Evolutionary conservation across 2,113 vertebrate species (phyloP), one percentile per base, ranked within the genome.

Genomic region (Heterotis niloticus): DNA sequence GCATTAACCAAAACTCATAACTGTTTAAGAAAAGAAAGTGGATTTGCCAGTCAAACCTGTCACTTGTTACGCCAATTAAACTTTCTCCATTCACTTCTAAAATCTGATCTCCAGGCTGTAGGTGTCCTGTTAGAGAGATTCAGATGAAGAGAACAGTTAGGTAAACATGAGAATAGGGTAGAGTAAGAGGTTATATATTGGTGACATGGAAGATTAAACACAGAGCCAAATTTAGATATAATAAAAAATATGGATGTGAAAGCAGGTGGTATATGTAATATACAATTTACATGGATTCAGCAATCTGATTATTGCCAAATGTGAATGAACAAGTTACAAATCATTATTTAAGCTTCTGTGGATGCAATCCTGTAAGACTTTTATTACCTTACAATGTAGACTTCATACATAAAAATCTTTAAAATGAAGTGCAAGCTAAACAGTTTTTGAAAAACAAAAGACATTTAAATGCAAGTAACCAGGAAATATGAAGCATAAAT

Each of bases 41-140:
- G 3, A 44, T 44, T 44, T 44, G 34, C 7, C 34, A 44, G 34
- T 44, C 34, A 44, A 44, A 97, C 96, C 95, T 94, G 79, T 96
- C 95, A 0, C 92, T 96, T 7, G 96, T 96, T 51, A 96, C 93
- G 75, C 95, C 94, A 56, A 94, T 89, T 64, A 97, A 82, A 82
- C 91, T 94, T 66, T 95, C 95, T 24, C 95, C 95, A 0, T 97
- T 96, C 79, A 96, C 96, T 85, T 97, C 96, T 86, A 97, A 84
- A 86, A 97, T 96, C 89, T 96, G 96, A 88, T 96, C 96, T 76
- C 95, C 96, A 65, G 96, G 90, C 84, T 95, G 87, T 65, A 97
- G 90, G 81, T 94, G 93, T 29, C 96, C 96, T 97, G 80, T 62
- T 82, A 78, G 77, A 77, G 34, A 5, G 72, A 28, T 62, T n/a